phyloP scores from a whole-genome alignment of 1,140 invertebrate species.

The Nasonia giraulti region DNA sequence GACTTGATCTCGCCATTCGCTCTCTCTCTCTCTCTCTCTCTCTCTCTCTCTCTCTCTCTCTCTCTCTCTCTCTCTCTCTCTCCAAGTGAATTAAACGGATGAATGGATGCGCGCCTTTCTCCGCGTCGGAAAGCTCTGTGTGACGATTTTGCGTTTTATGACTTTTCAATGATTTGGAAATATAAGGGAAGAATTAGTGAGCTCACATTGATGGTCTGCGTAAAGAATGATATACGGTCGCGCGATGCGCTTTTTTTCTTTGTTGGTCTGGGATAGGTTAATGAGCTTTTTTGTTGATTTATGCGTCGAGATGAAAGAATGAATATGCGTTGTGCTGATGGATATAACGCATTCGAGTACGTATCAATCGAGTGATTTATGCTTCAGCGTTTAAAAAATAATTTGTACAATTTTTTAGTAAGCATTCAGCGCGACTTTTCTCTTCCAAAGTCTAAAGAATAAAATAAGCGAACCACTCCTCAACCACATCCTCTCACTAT shows the following conservation, averaged over 20 bases:
- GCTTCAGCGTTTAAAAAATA: too few relatives aligned
- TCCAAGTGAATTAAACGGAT: constrained; percentile 31
- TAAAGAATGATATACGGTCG: too few relatives aligned
- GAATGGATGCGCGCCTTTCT: background rate
- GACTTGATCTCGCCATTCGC: background rate
- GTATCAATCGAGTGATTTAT: too few relatives aligned
- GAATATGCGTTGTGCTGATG: too few relatives aligned
- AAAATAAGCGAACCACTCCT: background rate
- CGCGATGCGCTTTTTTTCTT: background rate
- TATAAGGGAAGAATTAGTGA: background rate
- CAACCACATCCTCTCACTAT: background rate
- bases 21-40: background rate
- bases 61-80: background rate
- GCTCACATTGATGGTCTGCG: too few relatives aligned
- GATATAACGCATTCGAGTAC: too few relatives aligned
- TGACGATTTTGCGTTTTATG: background rate
- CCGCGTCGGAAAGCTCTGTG: background rate
- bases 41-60: background rate
- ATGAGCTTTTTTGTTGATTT: background rate
- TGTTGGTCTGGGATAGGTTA: background rate
- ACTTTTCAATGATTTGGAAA: constrained; percentile 7
- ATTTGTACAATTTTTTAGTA: too few relatives aligned
- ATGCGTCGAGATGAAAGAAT: too few relatives aligned
- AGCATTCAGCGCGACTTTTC: too few relatives aligned
- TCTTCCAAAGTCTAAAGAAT: background rate